Base-by-base conservation (phyloP, 2,797 vertebrate genomes). In the Sebastes itinus region DNA sequence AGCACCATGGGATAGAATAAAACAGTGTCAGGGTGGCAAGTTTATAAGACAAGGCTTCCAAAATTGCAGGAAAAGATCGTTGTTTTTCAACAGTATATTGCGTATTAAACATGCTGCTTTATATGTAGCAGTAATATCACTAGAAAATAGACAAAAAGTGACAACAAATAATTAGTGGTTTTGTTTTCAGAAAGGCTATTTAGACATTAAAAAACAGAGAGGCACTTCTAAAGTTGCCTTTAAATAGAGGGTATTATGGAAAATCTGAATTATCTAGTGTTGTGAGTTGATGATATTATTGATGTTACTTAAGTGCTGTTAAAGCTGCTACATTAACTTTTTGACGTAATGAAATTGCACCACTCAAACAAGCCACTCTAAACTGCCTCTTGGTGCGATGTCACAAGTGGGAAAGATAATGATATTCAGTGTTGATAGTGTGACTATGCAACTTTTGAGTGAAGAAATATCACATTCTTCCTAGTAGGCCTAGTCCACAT, bases 1-100 rank as follows among this genome's bases (percentile, higher is more conserved):
- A 60, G 33, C 66, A 72, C 49, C 61, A 42, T 56, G 66, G 66
- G 69, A 62, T 28, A 16, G 70, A 55, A 72, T 54, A 56, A 74
- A 46, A 71, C 35, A 32, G 12, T 32, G 60, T 71, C 54, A 46
- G 38, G 4, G 32, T 32, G 35, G 35, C 20, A 63, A 11, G 32
- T 72, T 77, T 68, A 70, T 65, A 30, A 9, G 13, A 73, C 0
- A 5, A 35, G 8, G 13, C 35, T 69, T 69, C 42, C 9, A 42
- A 32, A 78, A 81, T 64, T 35, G 22, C 14, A 56, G 13, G 22
- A 23, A 33, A 23, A 38, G 4, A 30, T 22, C 7, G 14, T 67
- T 64, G 32, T 56, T 42, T 58, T 42, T 30, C 27, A 2, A 13
- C 33, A 33, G 16, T 42, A 32, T 69, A 7, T 23, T 66, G 55